Evolutionary conservation across 2,797 vertebrate genomes (phyloP).

Genomic region (Amazonetta brasiliensis): DNA sequence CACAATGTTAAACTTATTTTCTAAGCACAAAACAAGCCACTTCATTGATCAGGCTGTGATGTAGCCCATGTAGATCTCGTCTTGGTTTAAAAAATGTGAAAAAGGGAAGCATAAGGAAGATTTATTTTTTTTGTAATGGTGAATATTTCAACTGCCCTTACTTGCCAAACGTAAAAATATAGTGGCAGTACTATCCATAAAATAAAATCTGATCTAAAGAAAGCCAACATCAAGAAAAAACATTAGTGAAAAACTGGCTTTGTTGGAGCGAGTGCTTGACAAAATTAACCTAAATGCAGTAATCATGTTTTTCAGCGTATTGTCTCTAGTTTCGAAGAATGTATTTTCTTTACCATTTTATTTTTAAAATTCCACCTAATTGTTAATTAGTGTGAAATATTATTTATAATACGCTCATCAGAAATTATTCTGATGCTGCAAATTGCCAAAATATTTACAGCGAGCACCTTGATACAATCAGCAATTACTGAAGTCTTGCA

Average conservation of each 20-base stretch:
- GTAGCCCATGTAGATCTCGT: neutral
- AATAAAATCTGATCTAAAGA: neutral
- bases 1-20: neutral
- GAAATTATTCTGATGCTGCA: conserved; percentile 49
- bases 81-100: neutral
- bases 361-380: neutral
- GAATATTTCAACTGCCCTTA: neutral
- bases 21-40: neutral
- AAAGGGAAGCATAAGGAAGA: neutral
- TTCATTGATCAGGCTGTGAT: neutral
- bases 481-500: neutral
- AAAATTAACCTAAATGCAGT: neutral
- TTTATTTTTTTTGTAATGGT: neutral
- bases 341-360: neutral
- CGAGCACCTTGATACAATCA: neutral
- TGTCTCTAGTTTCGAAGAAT: neutral
- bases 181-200: neutral
- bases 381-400: neutral
- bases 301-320: neutral
- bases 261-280: neutral
- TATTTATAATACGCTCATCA: neutral
- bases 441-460: conserved; percentile 57
- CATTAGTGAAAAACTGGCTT: neutral
- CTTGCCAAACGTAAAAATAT: neutral
- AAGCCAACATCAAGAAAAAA: neutral